Evolutionary conservation across 2,113 vertebrate species (phyloP).

Genomic region (Crotophaga sulcirostris): DNA sequence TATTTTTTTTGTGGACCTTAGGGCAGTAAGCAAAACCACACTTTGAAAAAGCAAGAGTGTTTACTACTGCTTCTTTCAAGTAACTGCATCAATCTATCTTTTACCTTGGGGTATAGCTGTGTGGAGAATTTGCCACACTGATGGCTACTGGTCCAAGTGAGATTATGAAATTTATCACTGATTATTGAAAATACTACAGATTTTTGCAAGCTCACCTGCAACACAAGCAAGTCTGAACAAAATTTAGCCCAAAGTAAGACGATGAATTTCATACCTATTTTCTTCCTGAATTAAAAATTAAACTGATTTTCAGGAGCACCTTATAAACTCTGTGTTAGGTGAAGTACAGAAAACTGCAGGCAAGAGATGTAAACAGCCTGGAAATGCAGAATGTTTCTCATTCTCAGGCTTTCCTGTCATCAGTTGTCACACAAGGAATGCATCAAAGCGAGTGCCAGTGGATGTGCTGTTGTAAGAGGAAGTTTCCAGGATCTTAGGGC

Average conservation of each 20-base stretch:
- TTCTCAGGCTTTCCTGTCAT: not conserved
- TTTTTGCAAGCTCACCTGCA: not conserved
- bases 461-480: not conserved
- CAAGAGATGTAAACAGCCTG: not conserved
- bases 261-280: accelerated
- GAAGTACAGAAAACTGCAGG: not conserved
- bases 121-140: not conserved
- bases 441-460: not conserved
- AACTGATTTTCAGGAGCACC: not conserved
- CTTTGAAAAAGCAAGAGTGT: not conserved
- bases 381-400: not conserved
- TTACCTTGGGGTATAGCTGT: not conserved
- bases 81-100: not conserved
- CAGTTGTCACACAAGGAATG: not conserved
- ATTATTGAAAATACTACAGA: not conserved
- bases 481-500: not conserved
- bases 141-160: not conserved
- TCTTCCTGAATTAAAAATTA: not conserved
- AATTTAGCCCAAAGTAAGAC: not conserved
- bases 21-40: not conserved
- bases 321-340: not conserved
- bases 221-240: not conserved
- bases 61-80: not conserved
- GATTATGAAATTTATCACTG: not conserved
- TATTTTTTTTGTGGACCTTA: not conserved